Conservation (phyloP, 2,888 invertebrate species). For the Ormyrus labotus region DNA sequence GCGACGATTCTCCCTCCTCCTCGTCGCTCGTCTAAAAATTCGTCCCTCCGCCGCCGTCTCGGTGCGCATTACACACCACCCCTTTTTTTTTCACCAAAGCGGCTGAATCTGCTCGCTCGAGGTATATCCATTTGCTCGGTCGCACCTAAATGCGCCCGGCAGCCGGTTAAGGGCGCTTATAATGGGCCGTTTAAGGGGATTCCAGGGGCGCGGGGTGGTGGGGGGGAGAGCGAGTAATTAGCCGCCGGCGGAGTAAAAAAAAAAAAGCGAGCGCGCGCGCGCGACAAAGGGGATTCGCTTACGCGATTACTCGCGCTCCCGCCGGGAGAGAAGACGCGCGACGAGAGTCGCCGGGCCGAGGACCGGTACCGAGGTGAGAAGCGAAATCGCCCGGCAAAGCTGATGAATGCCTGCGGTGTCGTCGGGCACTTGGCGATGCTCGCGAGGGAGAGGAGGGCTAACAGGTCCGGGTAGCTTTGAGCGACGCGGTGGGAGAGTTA, state of each 20-base stretch:
- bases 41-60: not conserved
- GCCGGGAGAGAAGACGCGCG: not conserved
- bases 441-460: not conserved
- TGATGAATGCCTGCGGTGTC: not conserved
- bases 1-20: not conserved
- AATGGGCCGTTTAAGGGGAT: conserved; percentile 74
- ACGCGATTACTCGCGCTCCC: conserved; percentile 49
- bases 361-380: conserved; percentile 15
- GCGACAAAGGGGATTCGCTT: conserved; percentile 43
- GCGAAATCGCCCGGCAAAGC: conserved; percentile 25
- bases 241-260: conserved; percentile 55
- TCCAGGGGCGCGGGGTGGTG: conserved; percentile 58
- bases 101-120: not conserved
- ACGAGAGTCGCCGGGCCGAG: not conserved
- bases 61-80: not conserved
- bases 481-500: no score
- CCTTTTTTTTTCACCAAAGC: not conserved
- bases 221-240: conserved; percentile 66
- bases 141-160: conserved; percentile 58
- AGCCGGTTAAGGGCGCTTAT: conserved; percentile 67
- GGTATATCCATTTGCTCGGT: conserved; percentile 59
- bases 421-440: conserved; percentile 25
- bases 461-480: no score
- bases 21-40: not conserved
- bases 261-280: conserved; percentile 41